phyloP scores from a whole-genome alignment of 2,113 vertebrate species.

The Amphiprion ocellaris region DNA sequence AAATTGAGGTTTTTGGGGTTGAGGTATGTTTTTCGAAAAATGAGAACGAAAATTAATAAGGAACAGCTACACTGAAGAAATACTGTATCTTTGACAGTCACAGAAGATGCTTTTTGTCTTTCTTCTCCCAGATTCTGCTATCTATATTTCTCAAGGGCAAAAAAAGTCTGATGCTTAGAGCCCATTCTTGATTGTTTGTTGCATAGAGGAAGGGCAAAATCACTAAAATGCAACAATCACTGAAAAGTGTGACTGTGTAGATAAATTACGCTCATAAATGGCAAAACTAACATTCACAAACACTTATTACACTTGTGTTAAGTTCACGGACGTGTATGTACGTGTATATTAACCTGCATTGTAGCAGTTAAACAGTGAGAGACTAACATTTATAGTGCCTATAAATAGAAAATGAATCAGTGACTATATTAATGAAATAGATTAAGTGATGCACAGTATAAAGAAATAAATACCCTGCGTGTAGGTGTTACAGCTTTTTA shows the following conservation, averaged over 20 bases:
- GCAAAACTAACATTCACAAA: not conserved
- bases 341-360: not conserved
- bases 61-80: not conserved
- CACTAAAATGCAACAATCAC: not conserved
- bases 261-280: not conserved
- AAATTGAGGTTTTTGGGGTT: no score
- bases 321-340: not conserved
- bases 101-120: not conserved
- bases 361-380: not conserved
- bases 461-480: no score
- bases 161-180: not conserved
- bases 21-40: no score
- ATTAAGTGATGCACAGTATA: no score
- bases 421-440: no score
- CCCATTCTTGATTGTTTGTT: not conserved
- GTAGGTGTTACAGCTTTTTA: no score
- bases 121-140: not conserved
- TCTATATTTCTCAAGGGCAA: not conserved
- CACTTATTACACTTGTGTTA: not conserved
- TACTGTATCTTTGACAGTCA: not conserved
- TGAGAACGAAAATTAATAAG: not conserved
- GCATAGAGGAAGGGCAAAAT: not conserved
- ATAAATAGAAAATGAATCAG: no score
- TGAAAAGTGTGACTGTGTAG: not conserved
- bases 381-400: not conserved